These are phyloP conservation scores for Drosophila prosaltans DNA, from an alignment of 1,140 invertebrate genomes.

Conservation along the genomic window DNA sequence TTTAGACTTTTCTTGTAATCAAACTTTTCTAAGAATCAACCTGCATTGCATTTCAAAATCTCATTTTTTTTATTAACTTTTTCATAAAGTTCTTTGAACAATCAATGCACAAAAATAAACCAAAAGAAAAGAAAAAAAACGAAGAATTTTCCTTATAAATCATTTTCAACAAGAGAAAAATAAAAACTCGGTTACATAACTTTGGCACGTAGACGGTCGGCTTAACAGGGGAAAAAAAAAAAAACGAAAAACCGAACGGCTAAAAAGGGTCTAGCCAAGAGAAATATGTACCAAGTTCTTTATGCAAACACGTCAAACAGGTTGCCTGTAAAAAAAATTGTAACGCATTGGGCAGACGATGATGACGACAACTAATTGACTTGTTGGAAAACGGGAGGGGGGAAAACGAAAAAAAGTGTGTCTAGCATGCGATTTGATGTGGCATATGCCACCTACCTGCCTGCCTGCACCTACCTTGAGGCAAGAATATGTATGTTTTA, in stretches of 20 bases:
- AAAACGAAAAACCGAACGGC: neutral
- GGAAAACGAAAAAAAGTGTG: neutral
- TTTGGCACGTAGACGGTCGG: neutral
- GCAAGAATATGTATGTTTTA: too few relatives aligned
- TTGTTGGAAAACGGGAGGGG: slow-evolving; percentile 27
- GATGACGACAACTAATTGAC: slow-evolving; percentile 44
- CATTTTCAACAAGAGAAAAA: neutral
- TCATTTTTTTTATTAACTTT: too few relatives aligned
- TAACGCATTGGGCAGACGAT: slow-evolving; percentile 3
- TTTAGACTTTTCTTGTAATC: too few relatives aligned
- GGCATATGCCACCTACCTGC: neutral
- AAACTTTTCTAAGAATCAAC: neutral
- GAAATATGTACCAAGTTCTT: neutral
- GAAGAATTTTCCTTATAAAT: neutral
- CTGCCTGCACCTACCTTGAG: slow-evolving; percentile 12
- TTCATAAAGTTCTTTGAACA: neutral
- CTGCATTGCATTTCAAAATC: neutral
- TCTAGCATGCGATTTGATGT: slow-evolving; percentile 19
- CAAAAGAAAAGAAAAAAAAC: too few relatives aligned
- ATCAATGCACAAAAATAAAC: neutral
- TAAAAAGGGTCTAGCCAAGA: neutral
- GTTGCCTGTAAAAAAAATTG: neutral
- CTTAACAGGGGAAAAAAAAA: neutral
- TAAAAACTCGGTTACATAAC: neutral
- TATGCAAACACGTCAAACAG: slow-evolving; percentile 4